Conservation (phyloP, 1,140 invertebrate genomes). For the Eupristina koningsbergeri region DNA sequence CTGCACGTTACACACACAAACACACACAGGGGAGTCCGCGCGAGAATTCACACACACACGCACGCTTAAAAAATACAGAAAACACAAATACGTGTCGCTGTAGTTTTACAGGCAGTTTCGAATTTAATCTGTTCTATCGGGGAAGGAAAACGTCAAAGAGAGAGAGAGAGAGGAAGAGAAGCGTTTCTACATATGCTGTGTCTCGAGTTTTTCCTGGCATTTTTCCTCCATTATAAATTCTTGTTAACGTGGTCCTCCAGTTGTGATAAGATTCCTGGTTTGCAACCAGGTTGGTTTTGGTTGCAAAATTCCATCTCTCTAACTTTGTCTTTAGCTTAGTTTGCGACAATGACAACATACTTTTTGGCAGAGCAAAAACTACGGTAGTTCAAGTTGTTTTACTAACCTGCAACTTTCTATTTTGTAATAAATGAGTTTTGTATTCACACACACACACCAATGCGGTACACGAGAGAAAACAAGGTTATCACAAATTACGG, state of each 20-base stretch:
- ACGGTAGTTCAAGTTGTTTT: background rate
- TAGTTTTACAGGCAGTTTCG: background rate
- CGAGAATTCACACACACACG: too few species aligned
- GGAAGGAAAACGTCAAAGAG: background rate
- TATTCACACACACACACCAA: too few species aligned
- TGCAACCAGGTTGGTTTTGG: background rate
- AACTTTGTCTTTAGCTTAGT: background rate
- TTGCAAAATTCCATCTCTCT: background rate
- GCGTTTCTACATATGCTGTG: background rate
- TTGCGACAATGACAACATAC: background rate
- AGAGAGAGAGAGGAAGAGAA: background rate
- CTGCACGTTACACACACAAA: conserved; percentile 39
- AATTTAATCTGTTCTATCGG: conserved; percentile 28
- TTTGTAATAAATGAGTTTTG: background rate
- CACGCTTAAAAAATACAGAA: background rate
- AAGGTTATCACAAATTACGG: conserved; percentile 1
- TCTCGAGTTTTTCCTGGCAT: background rate
- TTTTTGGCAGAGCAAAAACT: background rate
- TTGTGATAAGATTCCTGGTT: background rate
- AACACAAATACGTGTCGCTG: background rate
- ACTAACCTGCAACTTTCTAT: background rate
- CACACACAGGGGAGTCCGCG: background rate
- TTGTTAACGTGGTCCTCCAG: background rate
- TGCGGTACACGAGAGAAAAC: background rate
- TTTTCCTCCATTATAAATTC: background rate